Evolutionary conservation across 1,140 invertebrate species (phyloP).

Genomic region (Maconellicoccus hirsutus): DNA sequence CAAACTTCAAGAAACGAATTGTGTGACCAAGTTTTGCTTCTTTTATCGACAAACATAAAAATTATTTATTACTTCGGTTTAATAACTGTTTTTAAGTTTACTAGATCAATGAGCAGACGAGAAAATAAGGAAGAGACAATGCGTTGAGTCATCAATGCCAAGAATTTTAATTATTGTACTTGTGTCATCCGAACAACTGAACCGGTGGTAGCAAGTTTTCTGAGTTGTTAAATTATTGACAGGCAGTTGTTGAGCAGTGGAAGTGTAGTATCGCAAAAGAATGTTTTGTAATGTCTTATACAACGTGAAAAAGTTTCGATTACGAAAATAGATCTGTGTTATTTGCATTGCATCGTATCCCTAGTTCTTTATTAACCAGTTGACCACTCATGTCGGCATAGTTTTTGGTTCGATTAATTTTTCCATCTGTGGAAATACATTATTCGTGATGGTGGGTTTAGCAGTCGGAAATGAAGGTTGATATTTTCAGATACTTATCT

Average conservation of each 20-base stretch:
- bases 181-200: background rate
- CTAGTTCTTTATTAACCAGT: too few relatives aligned
- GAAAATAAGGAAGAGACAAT: background rate
- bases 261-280: background rate
- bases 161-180: background rate
- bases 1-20: too few relatives aligned
- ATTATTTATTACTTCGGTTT: background rate
- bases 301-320: background rate
- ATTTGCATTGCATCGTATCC: too few relatives aligned
- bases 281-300: background rate
- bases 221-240: background rate
- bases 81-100: background rate
- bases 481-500: too few relatives aligned
- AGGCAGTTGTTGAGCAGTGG: background rate
- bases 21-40: too few relatives aligned
- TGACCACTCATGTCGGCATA: too few relatives aligned
- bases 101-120: background rate
- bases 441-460: too few relatives aligned
- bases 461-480: too few relatives aligned
- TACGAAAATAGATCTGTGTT: background rate
- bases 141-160: background rate
- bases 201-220: background rate
- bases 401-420: too few relatives aligned
- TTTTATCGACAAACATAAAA: background rate
- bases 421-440: too few relatives aligned